Evolutionary conservation across 2,113 vertebrate genomes (phyloP), one percentile per base, ranked within the genome.

Genomic region (Holacanthus passer): DNA sequence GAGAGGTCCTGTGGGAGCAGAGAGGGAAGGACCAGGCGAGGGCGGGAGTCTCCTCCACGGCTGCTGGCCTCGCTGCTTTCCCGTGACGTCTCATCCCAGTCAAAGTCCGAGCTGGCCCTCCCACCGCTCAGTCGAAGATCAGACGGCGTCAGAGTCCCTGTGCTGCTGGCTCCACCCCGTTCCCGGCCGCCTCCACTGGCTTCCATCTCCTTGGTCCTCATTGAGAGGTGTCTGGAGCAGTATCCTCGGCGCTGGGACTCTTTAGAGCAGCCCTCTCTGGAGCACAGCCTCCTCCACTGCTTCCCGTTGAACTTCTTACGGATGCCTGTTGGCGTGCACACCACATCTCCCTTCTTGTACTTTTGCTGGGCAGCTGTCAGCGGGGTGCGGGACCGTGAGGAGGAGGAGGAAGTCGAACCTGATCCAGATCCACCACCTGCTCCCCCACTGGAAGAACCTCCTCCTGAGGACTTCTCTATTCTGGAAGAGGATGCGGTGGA

Each of bases 131-230:
- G 66, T 2, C 95, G 91, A 16, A 95, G 91, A 78, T 96, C 95
- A 13, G 94, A 95, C 1, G 95, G 94, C 47, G 96, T 96, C 35
- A 95, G 43, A 41, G 96, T 95, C 72, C 96, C 43, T 3, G 96
- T 95, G 90, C 95, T 96, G 89, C 95, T 94, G 59, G 93, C 95
- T 56, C 96, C 95, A 1, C 96, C 95, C 10, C 96, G 90, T 0
- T 96, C 96, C 29, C 92, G 84, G 39, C 95, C 93, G 0, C 96
- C 96, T 0, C 96, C 96, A 55, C 96, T 94, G 47, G 96, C 96
- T 73, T 98, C 97, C 96, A 98, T 97, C 92, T 98, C 97, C 91
- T 98, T 98, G 92, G 97, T 98, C 83, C 97, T 93, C 97, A 98
- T 98, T n/a, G 97, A 98, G 56, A 98, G 95, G 89, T 98, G 97